Evolutionary conservation across 1,140 invertebrate genomes (phyloP).

Genomic region (Bicyclus anynana): DNA sequence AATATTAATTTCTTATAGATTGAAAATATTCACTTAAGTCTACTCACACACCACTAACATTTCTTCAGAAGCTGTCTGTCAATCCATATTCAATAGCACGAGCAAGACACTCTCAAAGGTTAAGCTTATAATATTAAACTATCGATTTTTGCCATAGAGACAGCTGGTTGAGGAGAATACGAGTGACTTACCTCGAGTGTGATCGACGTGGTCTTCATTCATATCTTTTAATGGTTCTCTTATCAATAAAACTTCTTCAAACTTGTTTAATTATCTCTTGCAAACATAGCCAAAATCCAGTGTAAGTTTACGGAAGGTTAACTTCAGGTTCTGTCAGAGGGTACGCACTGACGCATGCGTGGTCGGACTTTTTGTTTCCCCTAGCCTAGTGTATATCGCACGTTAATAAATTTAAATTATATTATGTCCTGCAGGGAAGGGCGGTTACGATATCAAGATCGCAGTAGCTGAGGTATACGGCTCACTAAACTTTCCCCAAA

Average conservation of each 20-base stretch:
- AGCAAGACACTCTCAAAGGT: constrained; percentile 34
- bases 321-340: constrained; percentile 33
- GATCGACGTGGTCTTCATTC: constrained; percentile 86
- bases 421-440: background rate
- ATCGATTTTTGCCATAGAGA: constrained; percentile 54
- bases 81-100: background rate
- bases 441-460: background rate
- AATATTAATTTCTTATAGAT: too few relatives aligned
- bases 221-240: constrained; percentile 74
- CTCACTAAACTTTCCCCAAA: too few relatives aligned
- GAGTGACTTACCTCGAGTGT: constrained; percentile 81
- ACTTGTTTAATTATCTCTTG: constrained; percentile 38
- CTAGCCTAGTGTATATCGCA: constrained; percentile 23
- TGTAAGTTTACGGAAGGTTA: constrained; percentile 39
- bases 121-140: constrained; percentile 62
- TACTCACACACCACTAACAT: background rate
- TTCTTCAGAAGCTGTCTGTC: background rate
- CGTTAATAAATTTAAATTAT: constrained; percentile 38
- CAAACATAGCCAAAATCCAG: constrained; percentile 26
- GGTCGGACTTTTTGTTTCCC: constrained; percentile 17
- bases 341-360: constrained; percentile 42
- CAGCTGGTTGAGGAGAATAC: constrained; percentile 15
- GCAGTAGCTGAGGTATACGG: background rate
- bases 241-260: constrained; percentile 49
- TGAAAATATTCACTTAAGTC: background rate